Evolutionary conservation across 2,888 invertebrate genomes (phyloP).

Genomic region (Calliphora vomitoria): DNA sequence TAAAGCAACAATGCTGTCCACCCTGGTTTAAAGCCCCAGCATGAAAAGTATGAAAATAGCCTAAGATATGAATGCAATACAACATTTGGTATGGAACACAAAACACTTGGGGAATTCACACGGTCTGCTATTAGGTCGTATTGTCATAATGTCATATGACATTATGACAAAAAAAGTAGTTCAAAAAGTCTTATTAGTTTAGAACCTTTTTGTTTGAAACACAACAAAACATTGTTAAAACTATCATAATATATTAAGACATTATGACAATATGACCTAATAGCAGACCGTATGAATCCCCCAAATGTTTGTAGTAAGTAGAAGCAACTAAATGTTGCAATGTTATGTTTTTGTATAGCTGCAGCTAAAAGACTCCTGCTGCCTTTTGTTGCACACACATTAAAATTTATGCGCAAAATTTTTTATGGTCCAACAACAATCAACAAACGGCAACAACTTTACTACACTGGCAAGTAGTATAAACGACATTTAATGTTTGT

Average conservation of each 20-base stretch:
- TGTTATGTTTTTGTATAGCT: background rate
- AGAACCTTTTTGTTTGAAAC: too few relatives aligned
- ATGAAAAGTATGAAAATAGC: conserved; percentile 1
- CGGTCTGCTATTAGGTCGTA: too few relatives aligned
- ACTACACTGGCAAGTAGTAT: conserved; percentile 28
- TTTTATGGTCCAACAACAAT: conserved; percentile 56
- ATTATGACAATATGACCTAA: too few relatives aligned
- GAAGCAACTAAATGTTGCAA: conserved; percentile 9
- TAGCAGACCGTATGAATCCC: too few relatives aligned
- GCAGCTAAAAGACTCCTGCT: conserved; percentile 6
- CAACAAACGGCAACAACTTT: conserved; percentile 48
- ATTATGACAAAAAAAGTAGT: too few relatives aligned
- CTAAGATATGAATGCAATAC: conserved; percentile 39
- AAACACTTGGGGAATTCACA: too few relatives aligned
- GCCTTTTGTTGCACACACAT: conserved; percentile 45
- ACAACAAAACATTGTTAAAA: too few relatives aligned
- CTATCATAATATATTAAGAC: too few relatives aligned
- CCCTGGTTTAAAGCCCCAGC: background rate
- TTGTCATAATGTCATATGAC: too few relatives aligned
- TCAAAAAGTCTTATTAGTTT: too few relatives aligned
- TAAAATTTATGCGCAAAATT: conserved; percentile 63
- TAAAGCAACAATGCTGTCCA: background rate
- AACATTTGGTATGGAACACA: background rate
- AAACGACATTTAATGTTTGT: conserved; percentile 33
- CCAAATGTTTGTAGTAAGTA: background rate